Base-by-base conservation (phyloP, 2,113 vertebrate genomes). In the Herpailurus yagouaroundi region DNA sequence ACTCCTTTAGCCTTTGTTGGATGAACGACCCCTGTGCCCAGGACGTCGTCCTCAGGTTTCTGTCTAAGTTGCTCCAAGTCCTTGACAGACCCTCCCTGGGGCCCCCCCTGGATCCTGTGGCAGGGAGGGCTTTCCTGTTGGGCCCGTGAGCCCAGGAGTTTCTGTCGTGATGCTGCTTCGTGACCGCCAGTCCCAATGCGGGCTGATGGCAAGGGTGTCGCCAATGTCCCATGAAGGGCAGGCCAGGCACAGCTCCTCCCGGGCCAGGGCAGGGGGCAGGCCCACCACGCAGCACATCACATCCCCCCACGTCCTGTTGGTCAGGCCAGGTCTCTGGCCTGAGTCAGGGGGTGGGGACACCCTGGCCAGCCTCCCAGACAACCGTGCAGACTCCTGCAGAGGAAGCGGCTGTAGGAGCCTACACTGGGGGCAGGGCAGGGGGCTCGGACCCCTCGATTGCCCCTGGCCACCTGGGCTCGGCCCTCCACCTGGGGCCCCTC, bases 91-190 rank as follows among this genome's bases (percentile, higher is more conserved):
- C n/a, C 50, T 73, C 25, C n/a, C 0, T 3, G 45, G 33, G 1
- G 33, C 5, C 12, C 19, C 88, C 38, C 1, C 10, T 0, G 57
- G 31, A 6, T 7, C 38, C 55, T 16, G 6, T 13, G 60, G 7
- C 7, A 16, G 45, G 12, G 1, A 16, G 29, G 45, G 29, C 21
- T 5, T 55, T 74, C 57, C 41, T 13, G 14, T 5, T 19, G 12
- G 4, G 52, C 18, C 71, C 4, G 21, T 1, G 31, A 86, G 52
- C 87, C 52, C 52, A 4, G 69, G 85, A 33, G 63, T 36, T 64
- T 29, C 66, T 23, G 10, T 5, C 10, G n/a, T 2, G 27, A 1
- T 14, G 38, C 31, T 3, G 60, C 50, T 3, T 1, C 0, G 0
- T 14, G 69, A 64, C 29, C 4, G 1, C 16, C 25, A 41, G 64